A percentile compares a stretch with the other conserved stretches of the same genome.
These are phyloP conservation scores for Lepidurus arcticus DNA, from an alignment of 1,140 invertebrate genomes.

Conservation along the genomic window DNA sequence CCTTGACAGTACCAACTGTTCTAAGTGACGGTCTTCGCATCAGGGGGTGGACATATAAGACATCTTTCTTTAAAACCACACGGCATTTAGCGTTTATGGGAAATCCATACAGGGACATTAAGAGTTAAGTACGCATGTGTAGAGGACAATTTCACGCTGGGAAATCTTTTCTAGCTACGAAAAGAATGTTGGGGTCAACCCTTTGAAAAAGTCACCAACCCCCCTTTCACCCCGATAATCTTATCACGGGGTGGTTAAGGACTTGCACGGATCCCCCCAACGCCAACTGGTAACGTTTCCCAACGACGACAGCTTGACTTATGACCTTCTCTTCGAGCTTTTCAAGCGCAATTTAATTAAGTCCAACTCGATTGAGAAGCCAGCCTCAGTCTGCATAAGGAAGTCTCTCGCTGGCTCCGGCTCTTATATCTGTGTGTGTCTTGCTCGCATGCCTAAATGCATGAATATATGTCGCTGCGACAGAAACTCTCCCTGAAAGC, in stretches of 20 bases:
- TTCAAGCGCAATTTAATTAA: conserved; percentile 20
- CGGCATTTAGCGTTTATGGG: neutral
- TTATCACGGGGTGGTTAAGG: neutral
- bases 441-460: too few relatives aligned
- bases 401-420: neutral
- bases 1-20: conserved; percentile 12
- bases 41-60: conserved; percentile 17
- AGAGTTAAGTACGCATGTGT: neutral
- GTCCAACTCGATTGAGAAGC: neutral
- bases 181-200: conserved; percentile 11
- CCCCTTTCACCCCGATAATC: neutral
- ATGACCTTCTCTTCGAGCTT: neutral
- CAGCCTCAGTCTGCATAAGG: conserved; percentile 6
- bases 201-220: neutral
- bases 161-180: neutral
- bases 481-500: neutral
- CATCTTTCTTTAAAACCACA: conserved; percentile 12
- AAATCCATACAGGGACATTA: neutral
- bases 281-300: neutral
- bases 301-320: conserved; percentile 14
- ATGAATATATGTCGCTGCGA: too few relatives aligned
- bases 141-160: conserved; percentile 14
- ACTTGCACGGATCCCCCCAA: neutral
- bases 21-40: conserved; percentile 9
- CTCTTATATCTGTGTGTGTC: neutral